phyloP scores from a whole-genome alignment of 2,888 invertebrate genomes.

The Pilophorus perplexus region DNA sequence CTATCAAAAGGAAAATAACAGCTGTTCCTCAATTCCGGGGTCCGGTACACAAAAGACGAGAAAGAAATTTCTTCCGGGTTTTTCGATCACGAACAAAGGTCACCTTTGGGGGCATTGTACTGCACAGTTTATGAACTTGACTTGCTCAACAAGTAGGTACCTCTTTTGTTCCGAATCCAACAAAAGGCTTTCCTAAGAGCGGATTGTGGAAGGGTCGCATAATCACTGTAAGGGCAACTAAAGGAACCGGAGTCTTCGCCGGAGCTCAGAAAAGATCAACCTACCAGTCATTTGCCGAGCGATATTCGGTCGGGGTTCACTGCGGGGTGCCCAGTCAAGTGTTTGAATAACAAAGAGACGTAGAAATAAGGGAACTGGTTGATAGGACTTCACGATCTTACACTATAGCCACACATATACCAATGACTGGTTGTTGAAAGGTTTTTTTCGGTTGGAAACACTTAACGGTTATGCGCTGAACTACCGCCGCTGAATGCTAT shows the following conservation, averaged over 20 bases:
- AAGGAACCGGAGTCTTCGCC: neutral
- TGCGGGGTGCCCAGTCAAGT: slow-evolving; percentile 19
- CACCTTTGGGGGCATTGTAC: slow-evolving; percentile 6
- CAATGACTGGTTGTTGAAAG: no score
- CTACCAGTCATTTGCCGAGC: no score
- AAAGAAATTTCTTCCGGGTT: neutral
- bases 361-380: slow-evolving; percentile 5
- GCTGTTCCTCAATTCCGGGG: no score
- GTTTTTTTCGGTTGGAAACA: no score
- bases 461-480: no score
- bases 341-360: slow-evolving; percentile 1
- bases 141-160: slow-evolving; percentile 4
- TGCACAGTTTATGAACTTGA: slow-evolving; percentile 16
- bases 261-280: neutral
- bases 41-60: neutral
- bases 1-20: neutral
- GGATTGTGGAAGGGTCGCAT: neutral
- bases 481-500: no score
- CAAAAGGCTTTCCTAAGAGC: neutral
- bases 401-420: no score
- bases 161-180: neutral
- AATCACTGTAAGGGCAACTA: neutral
- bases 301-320: no score
- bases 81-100: neutral
- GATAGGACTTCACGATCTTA: neutral